Percentiles rank a stretch among this genome's conserved stretches.
Conservation (phyloP, 1,140 invertebrate genomes). For the roundworm (Caenorhabditis elegans) region WBcel235 BX284605.5:8569001-8569500, state of each 20-base stretch:
- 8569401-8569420: background rate
- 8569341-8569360: background rate
- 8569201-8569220: no score
- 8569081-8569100: no score
- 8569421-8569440: background rate
- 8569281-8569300: background rate
- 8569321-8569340: background rate
- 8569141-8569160: no score
- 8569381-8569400: background rate
- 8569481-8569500: no score
- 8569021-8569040: no score
- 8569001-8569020: no score
- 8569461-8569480: background rate
- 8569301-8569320: background rate
- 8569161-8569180: no score
- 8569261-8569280: background rate
- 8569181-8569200: no score
- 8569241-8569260: background rate
- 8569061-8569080: no score
- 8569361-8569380: background rate
- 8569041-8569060: no score
- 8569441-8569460: background rate
- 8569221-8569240: background rate
- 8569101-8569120: no score
- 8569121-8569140: no score